Base-by-base conservation (phyloP, 2,888 invertebrate genomes). In the Erannis defoliaria region DNA sequence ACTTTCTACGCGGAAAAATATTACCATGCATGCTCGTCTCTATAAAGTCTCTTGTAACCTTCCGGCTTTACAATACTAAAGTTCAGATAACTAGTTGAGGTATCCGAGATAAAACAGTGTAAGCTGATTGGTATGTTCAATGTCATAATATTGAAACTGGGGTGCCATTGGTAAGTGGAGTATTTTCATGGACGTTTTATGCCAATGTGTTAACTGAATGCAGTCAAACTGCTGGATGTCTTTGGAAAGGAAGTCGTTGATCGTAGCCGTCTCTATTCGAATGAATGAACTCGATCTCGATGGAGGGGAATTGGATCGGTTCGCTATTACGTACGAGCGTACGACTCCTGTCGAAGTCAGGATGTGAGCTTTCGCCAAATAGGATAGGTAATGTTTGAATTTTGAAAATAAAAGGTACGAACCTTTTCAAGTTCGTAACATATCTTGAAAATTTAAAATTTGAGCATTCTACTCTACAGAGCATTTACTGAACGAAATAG, bases 261-360 rank as follows among this genome's bases (percentile, higher is more conserved):
- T 1, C 46, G 46, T 46, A 58, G 46, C 26, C 57, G 57, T 37
- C 61, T 65, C 55, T 42, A 21, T 61, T 55, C 66, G 67, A 67
- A 67, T 70, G 70, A 70, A 67, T 86, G 85, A 83, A 85, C 79
- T 79, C 83, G 80, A 85, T 86, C 81, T 80, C 84, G 72, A 78
- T 80, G 75, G 77, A 82, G 78, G 77, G 77, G 75, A 69, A 69
- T 62, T 68, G 67, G 66, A 62, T 63, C 56, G 56, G 69, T 62
- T 48, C 33, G 49, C 67, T 62, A 68, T 68, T 67, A 64, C 62
- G 60, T 64, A 65, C 26, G 18, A 55, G 18, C 21, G 55, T 51
- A 51, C 26, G 12, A 14, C 29, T 56, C 35, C 54, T 49, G 54
- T 54, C 49, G 38, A 49, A 55, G 61, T 55, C 55, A 57, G 49